Conservation (phyloP, 2,797 vertebrate genomes). For the Decapterus maruadsi region DNA sequence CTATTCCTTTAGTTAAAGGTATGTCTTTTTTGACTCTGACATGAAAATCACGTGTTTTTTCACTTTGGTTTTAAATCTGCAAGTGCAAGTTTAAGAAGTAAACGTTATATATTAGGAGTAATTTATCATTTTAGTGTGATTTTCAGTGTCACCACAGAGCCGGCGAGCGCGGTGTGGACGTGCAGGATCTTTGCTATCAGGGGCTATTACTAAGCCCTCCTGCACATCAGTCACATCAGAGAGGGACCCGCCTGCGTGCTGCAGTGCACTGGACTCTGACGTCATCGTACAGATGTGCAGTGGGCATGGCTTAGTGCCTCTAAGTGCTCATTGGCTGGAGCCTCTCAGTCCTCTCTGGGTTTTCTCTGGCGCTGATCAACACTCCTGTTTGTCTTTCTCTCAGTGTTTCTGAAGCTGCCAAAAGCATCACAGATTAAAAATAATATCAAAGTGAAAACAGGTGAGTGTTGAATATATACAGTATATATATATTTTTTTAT, state of each 20-base stretch:
- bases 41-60: too few species aligned
- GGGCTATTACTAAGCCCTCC: conserved; percentile 17
- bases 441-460: conserved; percentile 5
- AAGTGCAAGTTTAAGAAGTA: too few species aligned
- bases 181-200: conserved; percentile 33
- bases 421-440: conserved; percentile 24
- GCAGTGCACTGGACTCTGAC: conserved; percentile 57
- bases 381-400: conserved; percentile 44
- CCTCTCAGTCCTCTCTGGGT: conserved; percentile 53
- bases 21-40: too few species aligned
- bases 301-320: conserved; percentile 59
- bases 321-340: conserved; percentile 64
- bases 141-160: background rate
- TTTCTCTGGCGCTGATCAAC: conserved; percentile 23
- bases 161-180: background rate
- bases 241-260: conserved; percentile 33
- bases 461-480: conserved; percentile 25
- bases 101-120: background rate
- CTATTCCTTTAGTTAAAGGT: too few species aligned
- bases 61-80: too few species aligned
- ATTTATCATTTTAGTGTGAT: background rate
- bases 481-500: background rate
- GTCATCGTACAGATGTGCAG: conserved; percentile 73
- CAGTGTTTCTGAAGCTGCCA: conserved; percentile 27
- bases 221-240: conserved; percentile 47